Conservation (phyloP, 2,113 vertebrate species). For the Drymodes brunneopygia region DNA sequence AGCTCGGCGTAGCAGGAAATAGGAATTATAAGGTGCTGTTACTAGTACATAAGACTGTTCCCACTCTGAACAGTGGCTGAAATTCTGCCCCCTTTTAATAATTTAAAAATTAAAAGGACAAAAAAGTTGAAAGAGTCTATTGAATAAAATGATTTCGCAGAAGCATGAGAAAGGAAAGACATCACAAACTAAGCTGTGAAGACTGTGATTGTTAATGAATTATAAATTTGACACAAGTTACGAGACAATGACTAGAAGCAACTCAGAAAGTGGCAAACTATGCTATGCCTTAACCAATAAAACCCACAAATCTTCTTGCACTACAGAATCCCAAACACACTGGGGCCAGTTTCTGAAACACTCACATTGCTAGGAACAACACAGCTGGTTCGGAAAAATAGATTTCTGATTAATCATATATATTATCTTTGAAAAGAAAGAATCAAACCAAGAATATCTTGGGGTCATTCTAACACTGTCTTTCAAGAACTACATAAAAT, state of each 20-base stretch:
- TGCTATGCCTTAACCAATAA: background rate
- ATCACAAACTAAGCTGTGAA: background rate
- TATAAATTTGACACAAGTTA: background rate
- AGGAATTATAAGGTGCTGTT: background rate
- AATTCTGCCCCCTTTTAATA: background rate
- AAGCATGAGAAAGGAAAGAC: background rate
- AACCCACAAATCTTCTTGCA: background rate
- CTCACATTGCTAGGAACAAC: background rate
- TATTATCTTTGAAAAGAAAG: background rate
- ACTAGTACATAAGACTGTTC: background rate
- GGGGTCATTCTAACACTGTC: background rate
- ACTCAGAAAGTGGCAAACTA: background rate
- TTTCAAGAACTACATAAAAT: background rate
- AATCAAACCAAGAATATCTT: background rate
- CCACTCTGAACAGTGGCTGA: background rate
- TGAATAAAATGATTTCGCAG: background rate
- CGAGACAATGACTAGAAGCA: background rate
- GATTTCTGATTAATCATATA: background rate
- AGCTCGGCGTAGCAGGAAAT: background rate
- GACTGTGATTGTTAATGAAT: constrained; percentile 1
- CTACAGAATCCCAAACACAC: background rate
- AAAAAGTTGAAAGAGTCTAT: background rate
- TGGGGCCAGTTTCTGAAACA: background rate
- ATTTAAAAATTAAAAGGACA: background rate
- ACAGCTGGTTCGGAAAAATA: background rate